Conservation (phyloP, 2,113 vertebrate species). For the Gulo gulo region DNA sequence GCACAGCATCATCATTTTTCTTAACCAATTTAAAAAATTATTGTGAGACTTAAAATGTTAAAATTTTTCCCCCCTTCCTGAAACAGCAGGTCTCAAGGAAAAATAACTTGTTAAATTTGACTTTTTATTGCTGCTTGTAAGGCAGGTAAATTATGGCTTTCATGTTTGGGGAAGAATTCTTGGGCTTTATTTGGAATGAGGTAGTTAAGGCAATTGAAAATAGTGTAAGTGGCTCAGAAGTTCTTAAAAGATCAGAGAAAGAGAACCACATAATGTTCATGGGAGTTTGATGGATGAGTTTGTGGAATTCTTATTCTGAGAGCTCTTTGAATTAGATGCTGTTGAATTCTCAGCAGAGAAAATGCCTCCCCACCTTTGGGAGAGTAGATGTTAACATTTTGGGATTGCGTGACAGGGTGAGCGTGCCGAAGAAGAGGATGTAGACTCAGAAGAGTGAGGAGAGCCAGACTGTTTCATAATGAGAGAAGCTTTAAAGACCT, state of each 20-base stretch:
- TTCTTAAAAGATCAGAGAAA: conserved; percentile 22
- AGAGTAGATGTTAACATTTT: neutral
- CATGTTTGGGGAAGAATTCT: neutral
- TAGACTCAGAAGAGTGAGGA: neutral
- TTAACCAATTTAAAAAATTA: neutral
- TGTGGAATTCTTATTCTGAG: neutral
- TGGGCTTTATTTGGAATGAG: neutral
- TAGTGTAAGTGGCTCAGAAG: neutral
- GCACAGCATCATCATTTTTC: neutral
- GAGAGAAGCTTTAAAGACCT: neutral
- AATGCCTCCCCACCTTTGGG: neutral
- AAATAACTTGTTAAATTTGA: neutral
- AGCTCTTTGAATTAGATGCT: neutral
- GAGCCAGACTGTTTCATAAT: neutral
- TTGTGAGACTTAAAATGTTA: neutral
- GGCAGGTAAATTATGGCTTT: neutral
- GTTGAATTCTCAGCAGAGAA: neutral
- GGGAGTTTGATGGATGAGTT: neutral
- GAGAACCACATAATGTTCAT: neutral
- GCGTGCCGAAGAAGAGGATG: neutral
- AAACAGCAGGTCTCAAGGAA: conserved; percentile 16
- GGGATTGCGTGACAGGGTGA: neutral
- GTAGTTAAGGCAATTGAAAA: conserved; percentile 3
- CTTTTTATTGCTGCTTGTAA: neutral
- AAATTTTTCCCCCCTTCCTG: neutral